phyloP scores from a whole-genome alignment of 2,888 invertebrate species.

The Phalera bucephala region DNA sequence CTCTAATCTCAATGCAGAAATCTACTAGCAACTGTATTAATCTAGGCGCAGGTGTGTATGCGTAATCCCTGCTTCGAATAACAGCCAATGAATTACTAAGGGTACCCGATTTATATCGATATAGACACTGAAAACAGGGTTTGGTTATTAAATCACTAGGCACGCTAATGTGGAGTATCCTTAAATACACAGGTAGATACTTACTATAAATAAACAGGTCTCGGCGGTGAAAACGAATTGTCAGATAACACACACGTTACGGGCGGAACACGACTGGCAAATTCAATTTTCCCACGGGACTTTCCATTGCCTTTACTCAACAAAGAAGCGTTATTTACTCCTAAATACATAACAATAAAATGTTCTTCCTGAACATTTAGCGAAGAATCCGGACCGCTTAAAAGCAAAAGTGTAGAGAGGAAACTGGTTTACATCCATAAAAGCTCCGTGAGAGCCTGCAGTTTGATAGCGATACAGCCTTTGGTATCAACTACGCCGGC shows the following conservation, averaged over 20 bases:
- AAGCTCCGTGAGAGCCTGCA: constrained; percentile 50
- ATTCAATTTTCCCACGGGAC: constrained; percentile 34
- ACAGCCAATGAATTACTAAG: constrained; percentile 13
- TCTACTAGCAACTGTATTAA: constrained; percentile 23
- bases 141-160: constrained; percentile 7
- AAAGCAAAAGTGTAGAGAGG: constrained; percentile 35
- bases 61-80: constrained; percentile 7
- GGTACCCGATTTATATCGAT: not conserved
- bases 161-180: not conserved
- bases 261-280: constrained; percentile 29
- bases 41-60: constrained; percentile 31
- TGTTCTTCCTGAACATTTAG: constrained; percentile 27
- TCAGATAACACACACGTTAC: constrained; percentile 27
- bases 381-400: constrained; percentile 27
- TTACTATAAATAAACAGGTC: constrained; percentile 22
- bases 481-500: constrained; percentile 47
- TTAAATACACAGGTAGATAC: constrained; percentile 11
- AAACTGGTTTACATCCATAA: constrained; percentile 52
- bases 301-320: constrained; percentile 28
- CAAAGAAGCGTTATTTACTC: constrained; percentile 30
- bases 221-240: constrained; percentile 21
- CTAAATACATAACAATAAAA: constrained; percentile 37
- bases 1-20: constrained; percentile 5
- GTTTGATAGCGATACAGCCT: constrained; percentile 54
- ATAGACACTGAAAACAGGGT: no score